Base-by-base conservation (phyloP, 2,888 invertebrate species). In the Micropterix aruncella region DNA sequence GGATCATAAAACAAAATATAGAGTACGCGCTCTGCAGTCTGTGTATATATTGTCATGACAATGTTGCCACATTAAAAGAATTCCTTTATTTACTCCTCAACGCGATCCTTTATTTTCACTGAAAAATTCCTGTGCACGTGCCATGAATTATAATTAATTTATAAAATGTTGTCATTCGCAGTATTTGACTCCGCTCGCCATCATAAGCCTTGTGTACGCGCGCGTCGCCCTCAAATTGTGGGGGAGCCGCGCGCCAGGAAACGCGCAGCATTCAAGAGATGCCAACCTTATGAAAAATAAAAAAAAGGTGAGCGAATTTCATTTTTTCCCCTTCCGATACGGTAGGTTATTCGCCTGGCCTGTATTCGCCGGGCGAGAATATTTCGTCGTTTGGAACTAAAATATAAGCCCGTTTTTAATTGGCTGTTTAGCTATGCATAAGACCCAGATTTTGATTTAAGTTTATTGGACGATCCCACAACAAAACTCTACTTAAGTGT, bases 151-250 rank as follows among this genome's bases (percentile, higher is more conserved):
- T n/a, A n/a, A n/a, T n/a, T n/a, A n/a, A n/a, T n/a, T n/a, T n/a
- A n/a, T 27, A 27, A 27, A 27, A 42, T 37, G 12, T 27, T 5
- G 5, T 27, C 12, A 7, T 27, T 12, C 27, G 27, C 65, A 75
- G 55, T 86, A 85, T 58, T 62, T 83, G 50, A 71, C 80, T 9
- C 85, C 85, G 0, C 69, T 85, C 48, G 63, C 75, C 46, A 74
- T 85, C 51, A 82, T 86, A 52, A 75, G 78, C 44, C 79, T 73
- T 53, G 81, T 82, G 16, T 86, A 86, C 59, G 73, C 70, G 38
- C 60, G 80, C 53, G 83, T 85, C 69, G 80, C 77, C 0, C 63
- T 76, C 19, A 70, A 73, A 50, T 66, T 85, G 16, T 83, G 82
- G 80, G 76, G 80, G 2, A 74, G 76, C 2, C 66, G 70, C 48